phyloP scores from a whole-genome alignment of 1,140 invertebrate genomes.

The Globodera rostochiensis region DNA sequence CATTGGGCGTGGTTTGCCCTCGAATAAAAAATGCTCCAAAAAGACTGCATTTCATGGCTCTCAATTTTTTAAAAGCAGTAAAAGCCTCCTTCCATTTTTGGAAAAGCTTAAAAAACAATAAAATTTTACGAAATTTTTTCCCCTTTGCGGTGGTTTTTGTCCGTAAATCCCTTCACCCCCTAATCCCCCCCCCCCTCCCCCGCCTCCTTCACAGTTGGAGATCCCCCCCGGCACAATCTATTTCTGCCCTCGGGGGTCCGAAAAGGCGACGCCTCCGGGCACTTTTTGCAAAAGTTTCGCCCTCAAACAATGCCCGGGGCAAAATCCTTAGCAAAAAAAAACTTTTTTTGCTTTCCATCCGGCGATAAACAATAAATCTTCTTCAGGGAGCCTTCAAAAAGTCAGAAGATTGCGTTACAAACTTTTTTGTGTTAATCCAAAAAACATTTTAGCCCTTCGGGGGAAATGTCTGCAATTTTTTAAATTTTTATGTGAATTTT shows the following conservation, averaged over 20 bases:
- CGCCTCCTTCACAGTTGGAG: not conserved
- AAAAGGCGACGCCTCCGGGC: not conserved
- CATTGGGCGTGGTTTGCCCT: no score
- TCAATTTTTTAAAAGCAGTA: no score
- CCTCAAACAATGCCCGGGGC: not conserved
- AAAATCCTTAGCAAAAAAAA: conserved; percentile 12
- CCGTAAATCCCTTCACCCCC: not conserved
- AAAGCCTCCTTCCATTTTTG: no score
- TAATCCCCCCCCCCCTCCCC: no score
- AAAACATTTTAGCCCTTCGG: not conserved
- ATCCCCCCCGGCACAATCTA: not conserved
- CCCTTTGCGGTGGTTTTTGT: not conserved
- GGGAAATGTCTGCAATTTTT: no score
- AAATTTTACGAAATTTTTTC: not conserved
- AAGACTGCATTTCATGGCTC: no score
- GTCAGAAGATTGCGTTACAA: not conserved
- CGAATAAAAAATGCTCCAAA: no score
- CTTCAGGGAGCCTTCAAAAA: not conserved
- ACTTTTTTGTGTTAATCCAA: not conserved
- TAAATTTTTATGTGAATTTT: not conserved
- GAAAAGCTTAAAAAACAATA: not conserved
- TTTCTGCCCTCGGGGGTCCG: not conserved
- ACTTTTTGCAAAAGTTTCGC: not conserved
- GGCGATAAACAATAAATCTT: conserved; percentile 6
- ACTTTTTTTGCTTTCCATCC: not conserved